Evolutionary conservation across 2,113 vertebrate genomes (phyloP), one percentile per base, ranked within the genome.

Genomic region (Jacana jacana): DNA sequence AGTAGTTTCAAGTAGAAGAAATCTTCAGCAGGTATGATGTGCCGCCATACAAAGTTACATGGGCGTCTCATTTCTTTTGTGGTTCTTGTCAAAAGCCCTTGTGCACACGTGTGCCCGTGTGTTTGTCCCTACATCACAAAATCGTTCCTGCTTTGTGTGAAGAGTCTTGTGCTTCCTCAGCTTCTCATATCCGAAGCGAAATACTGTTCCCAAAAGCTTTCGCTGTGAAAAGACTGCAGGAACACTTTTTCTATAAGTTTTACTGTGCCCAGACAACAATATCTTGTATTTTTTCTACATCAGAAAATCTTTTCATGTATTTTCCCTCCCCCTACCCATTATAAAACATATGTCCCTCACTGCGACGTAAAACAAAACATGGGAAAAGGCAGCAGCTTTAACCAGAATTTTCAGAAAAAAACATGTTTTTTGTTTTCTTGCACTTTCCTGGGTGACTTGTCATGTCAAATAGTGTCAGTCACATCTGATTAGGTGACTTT

Each of bases 391-490:
- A 17, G 76, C 64, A 31, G 73, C 84, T 92, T 87, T n/a, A 39
- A 60, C 30, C 66, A 72, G 71, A 88, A 78, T 90, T 79, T 79
- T 92, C 72, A 65, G 92, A 44, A 91, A 44, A 91, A 88, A 81
- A 73, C 55, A n/a, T 14, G 55, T 1, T 1, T 88, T 96, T 91
- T 94, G 86, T 93, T 89, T 87, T 55, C 49, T 88, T 82, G 86
- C 86, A 65, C 81, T 97, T 95, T 96, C 64, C 82, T 91, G 75
- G 85, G 65, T 96, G 94, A 88, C 39, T 83, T 83, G 80, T 84
- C 78, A 75, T 18, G 25, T 96, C 89, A 73, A 87, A 96, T 64
- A 91, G 86, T 52, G 86, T 79, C 93, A 94, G 89, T 63, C 88
- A 82, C 88, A 89, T 96, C 88, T 84, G 73, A 87, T 79, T 60